These are phyloP conservation scores for Sarcoramphus papa DNA, from an alignment of 2,797 vertebrate genomes.

Conservation along the genomic window DNA sequence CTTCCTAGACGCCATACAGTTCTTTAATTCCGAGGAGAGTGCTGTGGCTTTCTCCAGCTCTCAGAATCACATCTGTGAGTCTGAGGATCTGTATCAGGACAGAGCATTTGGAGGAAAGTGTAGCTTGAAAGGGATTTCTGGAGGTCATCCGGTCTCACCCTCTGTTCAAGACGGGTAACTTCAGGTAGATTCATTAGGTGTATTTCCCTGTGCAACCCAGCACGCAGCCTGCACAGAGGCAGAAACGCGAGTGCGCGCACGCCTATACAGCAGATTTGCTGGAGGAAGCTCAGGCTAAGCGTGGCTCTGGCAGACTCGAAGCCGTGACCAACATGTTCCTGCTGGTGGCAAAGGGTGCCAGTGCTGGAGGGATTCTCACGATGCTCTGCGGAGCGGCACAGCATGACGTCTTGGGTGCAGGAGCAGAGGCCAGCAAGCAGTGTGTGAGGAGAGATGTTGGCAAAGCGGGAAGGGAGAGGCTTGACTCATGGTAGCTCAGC, in stretches of 20 bases:
- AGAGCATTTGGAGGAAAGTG: neutral
- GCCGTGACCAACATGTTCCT: neutral
- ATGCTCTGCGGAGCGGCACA: neutral
- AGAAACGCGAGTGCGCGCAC: rapidly evolving
- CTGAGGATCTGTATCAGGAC: neutral
- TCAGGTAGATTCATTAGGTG: neutral
- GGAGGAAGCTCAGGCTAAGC: neutral
- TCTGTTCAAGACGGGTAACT: neutral
- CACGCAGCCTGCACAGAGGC: neutral
- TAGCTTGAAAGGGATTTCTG: neutral
- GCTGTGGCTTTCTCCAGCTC: neutral
- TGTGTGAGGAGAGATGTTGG: neutral
- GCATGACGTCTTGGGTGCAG: neutral
- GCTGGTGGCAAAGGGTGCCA: no score
- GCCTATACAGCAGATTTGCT: neutral
- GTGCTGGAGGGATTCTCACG: neutral
- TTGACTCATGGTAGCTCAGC: neutral
- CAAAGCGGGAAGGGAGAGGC: neutral
- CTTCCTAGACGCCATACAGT: rapidly evolving
- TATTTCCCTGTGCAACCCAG: neutral
- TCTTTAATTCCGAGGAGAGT: neutral
- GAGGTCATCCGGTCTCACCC: no score
- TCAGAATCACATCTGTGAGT: neutral
- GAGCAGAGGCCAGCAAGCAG: neutral
- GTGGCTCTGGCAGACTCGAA: rapidly evolving